Evolutionary conservation across 2,888 invertebrate species (phyloP).

Genomic region (Notodonta ziczac): DNA sequence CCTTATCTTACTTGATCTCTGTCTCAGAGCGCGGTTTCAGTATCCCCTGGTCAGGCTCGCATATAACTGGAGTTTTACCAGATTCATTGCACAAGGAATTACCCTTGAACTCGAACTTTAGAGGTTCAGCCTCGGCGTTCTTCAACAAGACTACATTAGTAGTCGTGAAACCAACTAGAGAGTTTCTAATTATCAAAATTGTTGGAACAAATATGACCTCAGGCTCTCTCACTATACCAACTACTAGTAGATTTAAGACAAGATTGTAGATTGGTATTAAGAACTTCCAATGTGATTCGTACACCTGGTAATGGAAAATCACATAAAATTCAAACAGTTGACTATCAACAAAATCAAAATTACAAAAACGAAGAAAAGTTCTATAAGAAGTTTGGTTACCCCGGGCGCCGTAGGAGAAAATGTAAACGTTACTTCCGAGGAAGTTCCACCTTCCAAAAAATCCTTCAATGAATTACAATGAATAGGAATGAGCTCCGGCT

Average conservation of each 20-base stretch:
- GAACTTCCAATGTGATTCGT: conserved; percentile 88
- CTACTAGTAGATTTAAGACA: conserved; percentile 84
- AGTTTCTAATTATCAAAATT: conserved; percentile 85
- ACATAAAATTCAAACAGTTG: neutral
- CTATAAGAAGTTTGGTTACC: conserved; percentile 40
- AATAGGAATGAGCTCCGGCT: conserved; percentile 79
- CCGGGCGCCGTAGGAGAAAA: conserved; percentile 87
- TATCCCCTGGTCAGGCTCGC: conserved; percentile 79
- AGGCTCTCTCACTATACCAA: conserved; percentile 87
- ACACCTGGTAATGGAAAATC: conserved; percentile 55
- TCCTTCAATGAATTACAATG: conserved; percentile 85
- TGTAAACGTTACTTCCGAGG: conserved; percentile 85
- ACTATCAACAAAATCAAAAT: neutral
- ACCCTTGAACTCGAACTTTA: conserved; percentile 81
- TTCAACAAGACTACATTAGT: conserved; percentile 71
- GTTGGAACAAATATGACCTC: conserved; percentile 84
- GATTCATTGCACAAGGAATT: conserved; percentile 83
- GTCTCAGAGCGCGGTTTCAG: conserved; percentile 75
- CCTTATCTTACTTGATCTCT: conserved; percentile 75
- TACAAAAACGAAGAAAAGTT: conserved; percentile 4
- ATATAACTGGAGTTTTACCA: conserved; percentile 75
- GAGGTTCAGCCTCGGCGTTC: conserved; percentile 81
- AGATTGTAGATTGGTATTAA: conserved; percentile 84
- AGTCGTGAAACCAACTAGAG: conserved; percentile 84
- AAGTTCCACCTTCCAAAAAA: conserved; percentile 84